Evolutionary conservation across 35 echinoderm and acorn worm genomes (phyloP).

Genomic region (Apostichopus californicus): DNA sequence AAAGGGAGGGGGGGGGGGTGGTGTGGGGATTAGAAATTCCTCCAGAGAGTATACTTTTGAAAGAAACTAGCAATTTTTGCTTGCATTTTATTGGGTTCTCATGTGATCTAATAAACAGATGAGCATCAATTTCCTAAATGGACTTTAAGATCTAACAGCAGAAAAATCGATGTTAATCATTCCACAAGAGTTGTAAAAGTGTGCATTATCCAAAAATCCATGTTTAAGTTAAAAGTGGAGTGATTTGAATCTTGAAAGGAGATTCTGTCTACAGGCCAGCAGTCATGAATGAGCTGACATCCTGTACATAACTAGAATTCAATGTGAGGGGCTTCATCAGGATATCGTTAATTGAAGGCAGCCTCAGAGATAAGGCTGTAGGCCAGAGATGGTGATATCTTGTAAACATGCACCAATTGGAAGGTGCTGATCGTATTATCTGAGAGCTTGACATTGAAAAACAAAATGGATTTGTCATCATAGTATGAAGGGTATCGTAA

Average conservation of each 20-base stretch:
- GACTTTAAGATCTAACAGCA: background rate
- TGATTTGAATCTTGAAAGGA: background rate
- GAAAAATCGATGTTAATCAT: background rate
- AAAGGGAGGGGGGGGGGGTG: too few species aligned
- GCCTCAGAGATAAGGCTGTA: background rate
- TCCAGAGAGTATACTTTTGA: background rate
- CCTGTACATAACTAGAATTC: constrained; percentile 29
- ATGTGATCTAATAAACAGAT: background rate
- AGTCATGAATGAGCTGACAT: background rate
- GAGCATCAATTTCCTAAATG: background rate
- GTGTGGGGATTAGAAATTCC: background rate
- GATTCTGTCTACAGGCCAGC: background rate
- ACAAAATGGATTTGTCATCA: background rate
- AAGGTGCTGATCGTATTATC: too few species aligned
- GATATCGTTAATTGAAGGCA: constrained; percentile 38
- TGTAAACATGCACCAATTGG: background rate
- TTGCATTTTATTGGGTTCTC: background rate
- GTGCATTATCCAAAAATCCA: background rate
- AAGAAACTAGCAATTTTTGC: background rate
- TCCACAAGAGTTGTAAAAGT: background rate
- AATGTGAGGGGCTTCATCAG: constrained; percentile 3
- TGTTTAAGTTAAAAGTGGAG: background rate
- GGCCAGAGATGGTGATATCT: background rate
- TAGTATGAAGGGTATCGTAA: background rate
- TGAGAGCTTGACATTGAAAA: too few species aligned